Percentiles rank a stretch among this genome's conserved stretches.
Conservation (phyloP, 1,140 invertebrate genomes). For the Bactericera cockerelli region DNA sequence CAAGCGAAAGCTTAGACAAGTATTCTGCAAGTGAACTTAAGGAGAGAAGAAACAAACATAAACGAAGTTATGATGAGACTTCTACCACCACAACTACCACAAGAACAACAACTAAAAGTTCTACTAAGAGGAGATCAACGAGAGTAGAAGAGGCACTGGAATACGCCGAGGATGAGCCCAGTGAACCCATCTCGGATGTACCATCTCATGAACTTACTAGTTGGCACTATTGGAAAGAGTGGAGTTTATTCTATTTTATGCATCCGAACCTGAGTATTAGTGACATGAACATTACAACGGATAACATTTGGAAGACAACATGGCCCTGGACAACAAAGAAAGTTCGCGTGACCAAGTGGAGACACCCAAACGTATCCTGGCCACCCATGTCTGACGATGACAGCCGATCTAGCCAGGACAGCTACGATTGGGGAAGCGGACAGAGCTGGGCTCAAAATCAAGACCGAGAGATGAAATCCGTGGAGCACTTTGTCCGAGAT, state of each 20-base stretch:
- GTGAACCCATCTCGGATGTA: not conserved
- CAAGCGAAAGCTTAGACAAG: too few relatives aligned
- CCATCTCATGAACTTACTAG: constrained; percentile 1
- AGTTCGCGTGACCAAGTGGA: not conserved
- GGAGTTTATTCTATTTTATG: not conserved
- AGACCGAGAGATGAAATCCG: not conserved
- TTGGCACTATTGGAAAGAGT: constrained; percentile 6
- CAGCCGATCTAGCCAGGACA: not conserved
- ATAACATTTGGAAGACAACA: not conserved
- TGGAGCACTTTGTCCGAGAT: not conserved
- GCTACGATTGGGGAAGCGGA: constrained; percentile 3
- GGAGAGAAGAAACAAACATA: not conserved
- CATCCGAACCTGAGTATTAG: not conserved
- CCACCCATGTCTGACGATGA: not conserved
- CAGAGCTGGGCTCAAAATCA: constrained; percentile 1
- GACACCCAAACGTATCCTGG: not conserved
- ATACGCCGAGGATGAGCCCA: not conserved
- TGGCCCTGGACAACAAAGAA: not conserved
- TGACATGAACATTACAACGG: not conserved
- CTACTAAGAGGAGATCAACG: not conserved
- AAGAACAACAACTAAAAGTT: not conserved
- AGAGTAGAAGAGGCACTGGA: not conserved
- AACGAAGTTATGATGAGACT: not conserved
- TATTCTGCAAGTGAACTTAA: too few relatives aligned
- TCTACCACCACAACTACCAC: not conserved